These are phyloP conservation scores for Oophaga sylvatica DNA, from an alignment of 2,797 vertebrate genomes.

Conservation along the genomic window DNA sequence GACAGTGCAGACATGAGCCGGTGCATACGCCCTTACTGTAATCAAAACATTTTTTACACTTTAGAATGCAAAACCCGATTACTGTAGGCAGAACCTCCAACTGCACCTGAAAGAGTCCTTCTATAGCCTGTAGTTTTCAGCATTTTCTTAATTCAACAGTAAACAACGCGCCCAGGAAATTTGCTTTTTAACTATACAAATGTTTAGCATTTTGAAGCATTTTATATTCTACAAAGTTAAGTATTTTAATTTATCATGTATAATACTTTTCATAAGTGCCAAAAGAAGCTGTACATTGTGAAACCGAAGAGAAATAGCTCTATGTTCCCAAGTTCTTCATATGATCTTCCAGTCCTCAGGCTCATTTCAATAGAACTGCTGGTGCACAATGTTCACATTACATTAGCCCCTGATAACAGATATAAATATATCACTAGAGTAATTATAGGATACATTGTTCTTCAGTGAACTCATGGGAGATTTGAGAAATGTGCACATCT, in stretches of 20 bases:
- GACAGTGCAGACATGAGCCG: no score
- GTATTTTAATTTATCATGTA: background rate
- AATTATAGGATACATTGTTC: slow-evolving; percentile 52
- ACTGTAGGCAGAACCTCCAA: background rate
- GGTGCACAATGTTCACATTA: slow-evolving; percentile 59
- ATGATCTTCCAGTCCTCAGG: slow-evolving; percentile 47
- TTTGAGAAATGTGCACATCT: slow-evolving; percentile 21
- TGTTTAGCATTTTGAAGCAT: background rate
- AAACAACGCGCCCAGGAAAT: background rate
- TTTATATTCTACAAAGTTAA: background rate
- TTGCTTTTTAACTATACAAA: background rate
- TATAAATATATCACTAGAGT: slow-evolving; percentile 54
- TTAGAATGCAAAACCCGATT: background rate
- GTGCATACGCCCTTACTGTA: no score
- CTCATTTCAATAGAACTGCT: slow-evolving; percentile 54
- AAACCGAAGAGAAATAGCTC: background rate
- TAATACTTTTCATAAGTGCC: background rate
- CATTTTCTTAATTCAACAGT: background rate
- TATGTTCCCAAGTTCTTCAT: slow-evolving; percentile 4
- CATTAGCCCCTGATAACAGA: slow-evolving; percentile 49
- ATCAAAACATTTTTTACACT: background rate
- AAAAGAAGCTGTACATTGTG: slow-evolving; percentile 10
- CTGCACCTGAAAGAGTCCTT: background rate
- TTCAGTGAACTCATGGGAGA: slow-evolving; percentile 28
- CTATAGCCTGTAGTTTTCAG: background rate